Evolutionary conservation across 2,113 vertebrate genomes (phyloP).

Genomic region (Mixornis gularis): DNA sequence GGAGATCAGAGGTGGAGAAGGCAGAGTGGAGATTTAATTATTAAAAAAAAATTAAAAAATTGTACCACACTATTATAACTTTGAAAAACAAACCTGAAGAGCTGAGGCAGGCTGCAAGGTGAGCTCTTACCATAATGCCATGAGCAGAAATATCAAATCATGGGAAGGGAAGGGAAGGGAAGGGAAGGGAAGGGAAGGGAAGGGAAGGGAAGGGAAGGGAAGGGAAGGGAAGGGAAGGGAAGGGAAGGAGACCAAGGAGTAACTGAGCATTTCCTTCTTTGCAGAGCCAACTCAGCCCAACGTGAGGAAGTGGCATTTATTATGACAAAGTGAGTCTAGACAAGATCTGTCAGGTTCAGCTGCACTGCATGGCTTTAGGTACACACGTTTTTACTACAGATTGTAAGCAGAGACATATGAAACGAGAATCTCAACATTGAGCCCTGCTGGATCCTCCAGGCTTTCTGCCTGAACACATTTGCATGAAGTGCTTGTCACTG

Average conservation of each 20-base stretch:
- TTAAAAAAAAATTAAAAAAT: too few species aligned
- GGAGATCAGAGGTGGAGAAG: not conserved
- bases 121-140: not conserved
- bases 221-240: not conserved
- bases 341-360: constrained; percentile 11
- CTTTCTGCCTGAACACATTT: not conserved
- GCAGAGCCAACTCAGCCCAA: not conserved
- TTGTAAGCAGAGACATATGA: not conserved
- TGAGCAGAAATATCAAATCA: not conserved
- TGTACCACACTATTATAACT: not conserved
- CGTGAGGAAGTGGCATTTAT: not conserved
- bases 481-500: not conserved
- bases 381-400: not conserved
- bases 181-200: not conserved
- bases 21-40: not conserved
- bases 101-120: not conserved
- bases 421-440: not conserved
- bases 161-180: not conserved
- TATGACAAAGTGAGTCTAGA: constrained; percentile 35
- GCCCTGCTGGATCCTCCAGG: not conserved
- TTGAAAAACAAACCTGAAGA: not conserved
- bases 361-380: not conserved
- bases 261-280: not conserved
- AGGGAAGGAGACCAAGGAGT: not conserved
- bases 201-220: not conserved